Evolutionary conservation across 2,888 invertebrate genomes (phyloP).

Genomic region (Aphodius sticticus): DNA sequence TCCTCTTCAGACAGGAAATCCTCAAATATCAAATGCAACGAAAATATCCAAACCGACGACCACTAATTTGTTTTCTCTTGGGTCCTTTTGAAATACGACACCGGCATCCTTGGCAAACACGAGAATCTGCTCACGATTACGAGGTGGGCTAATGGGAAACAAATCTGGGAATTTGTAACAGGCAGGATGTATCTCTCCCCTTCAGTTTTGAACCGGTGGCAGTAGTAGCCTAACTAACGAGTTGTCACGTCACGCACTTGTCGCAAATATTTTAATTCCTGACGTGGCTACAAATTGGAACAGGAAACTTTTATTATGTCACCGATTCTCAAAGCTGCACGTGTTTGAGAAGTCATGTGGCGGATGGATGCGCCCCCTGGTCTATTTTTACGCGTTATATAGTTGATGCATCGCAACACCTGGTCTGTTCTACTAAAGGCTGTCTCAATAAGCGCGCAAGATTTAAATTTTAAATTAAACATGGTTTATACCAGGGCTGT

Average conservation of each 20-base stretch:
- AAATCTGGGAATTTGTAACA: slow-evolving; percentile 21
- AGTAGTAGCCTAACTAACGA: no score
- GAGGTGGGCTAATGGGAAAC: slow-evolving; percentile 14
- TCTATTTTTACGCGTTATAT: slow-evolving; percentile 7
- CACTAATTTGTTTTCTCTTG: neutral
- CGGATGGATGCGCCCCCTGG: neutral
- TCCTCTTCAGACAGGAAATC: neutral
- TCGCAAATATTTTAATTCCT: slow-evolving; percentile 30
- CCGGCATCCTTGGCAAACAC: neutral
- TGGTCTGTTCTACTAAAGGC: neutral
- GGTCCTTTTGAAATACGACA: neutral
- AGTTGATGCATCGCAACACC: neutral
- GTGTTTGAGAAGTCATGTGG: slow-evolving; percentile 7
- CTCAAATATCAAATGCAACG: neutral
- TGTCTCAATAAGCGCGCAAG: no score
- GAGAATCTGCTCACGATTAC: slow-evolving; percentile 12
- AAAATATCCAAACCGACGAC: neutral
- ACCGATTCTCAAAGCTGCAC: neutral
- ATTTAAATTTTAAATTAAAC: no score
- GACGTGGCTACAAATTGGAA: slow-evolving; percentile 30
- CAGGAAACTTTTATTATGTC: slow-evolving; percentile 25
- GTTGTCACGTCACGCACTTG: slow-evolving; percentile 5
- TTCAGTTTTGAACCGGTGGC: neutral
- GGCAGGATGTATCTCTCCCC: slow-evolving; percentile 8
- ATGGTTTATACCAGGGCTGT: no score